Conservation (phyloP, 2,888 invertebrate genomes). For the Oscheius sp. region DNA sequence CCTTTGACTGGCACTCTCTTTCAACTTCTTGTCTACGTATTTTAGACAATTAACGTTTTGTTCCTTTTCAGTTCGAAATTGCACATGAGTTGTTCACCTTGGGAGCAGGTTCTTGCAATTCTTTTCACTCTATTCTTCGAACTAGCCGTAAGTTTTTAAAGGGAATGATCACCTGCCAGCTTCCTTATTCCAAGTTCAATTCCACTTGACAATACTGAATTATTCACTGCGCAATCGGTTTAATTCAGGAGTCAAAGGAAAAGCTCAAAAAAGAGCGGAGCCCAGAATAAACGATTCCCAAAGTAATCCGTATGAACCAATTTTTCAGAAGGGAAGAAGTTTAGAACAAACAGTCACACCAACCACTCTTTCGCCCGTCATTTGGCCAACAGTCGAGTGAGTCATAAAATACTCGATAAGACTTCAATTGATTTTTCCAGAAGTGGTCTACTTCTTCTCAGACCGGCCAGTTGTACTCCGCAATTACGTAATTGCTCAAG, state of each 20-base stretch:
- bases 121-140: not conserved
- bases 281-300: too few relatives aligned
- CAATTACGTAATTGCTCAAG: constrained; percentile 14
- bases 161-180: not conserved
- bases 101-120: not conserved
- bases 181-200: not conserved
- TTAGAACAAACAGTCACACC: constrained; percentile 8
- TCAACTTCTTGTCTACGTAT: not conserved
- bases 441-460: constrained; percentile 21
- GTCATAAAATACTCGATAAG: not conserved
- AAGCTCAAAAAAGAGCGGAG: too few relatives aligned
- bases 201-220: not conserved
- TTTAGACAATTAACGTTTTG: not conserved
- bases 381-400: constrained; percentile 26
- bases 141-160: constrained; percentile 1
- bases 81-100: not conserved
- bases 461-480: constrained; percentile 19
- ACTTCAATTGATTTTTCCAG: not conserved
- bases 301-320: not conserved
- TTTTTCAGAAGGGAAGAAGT: constrained; percentile 12
- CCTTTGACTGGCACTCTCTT: too few relatives aligned
- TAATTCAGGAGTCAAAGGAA: too few relatives aligned
- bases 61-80: constrained; percentile 13
- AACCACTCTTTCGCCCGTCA: constrained; percentile 11
- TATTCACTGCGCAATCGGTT: not conserved